A percentile compares a stretch with the other conserved stretches of the same genome.
Conservation (phyloP, 2,888 invertebrate species). For the Sepiola atlantica region DNA sequence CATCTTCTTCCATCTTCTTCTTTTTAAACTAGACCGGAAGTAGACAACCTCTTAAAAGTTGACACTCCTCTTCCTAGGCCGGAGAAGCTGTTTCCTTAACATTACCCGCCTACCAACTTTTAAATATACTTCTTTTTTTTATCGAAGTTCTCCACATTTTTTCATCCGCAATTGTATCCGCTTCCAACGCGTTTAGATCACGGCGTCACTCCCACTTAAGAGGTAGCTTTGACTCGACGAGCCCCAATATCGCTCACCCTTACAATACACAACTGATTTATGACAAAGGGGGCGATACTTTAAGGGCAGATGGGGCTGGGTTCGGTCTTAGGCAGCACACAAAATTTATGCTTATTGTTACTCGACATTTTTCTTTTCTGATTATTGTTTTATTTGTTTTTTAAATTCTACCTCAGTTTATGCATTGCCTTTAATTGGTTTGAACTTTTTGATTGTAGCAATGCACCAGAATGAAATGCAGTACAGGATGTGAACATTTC, state of each 20-base stretch:
- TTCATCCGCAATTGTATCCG: background rate
- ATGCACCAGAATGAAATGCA: background rate
- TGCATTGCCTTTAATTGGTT: background rate
- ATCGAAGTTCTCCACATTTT: no score
- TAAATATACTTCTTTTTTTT: no score
- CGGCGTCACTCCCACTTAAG: background rate
- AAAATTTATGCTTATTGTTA: background rate
- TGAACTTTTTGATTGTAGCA: background rate
- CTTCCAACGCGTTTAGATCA: background rate
- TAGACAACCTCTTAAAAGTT: background rate
- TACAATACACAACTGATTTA: background rate
- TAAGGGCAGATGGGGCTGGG: background rate
- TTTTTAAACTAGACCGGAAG: background rate
- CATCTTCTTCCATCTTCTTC: background rate
- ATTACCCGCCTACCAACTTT: background rate
- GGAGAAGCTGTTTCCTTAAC: background rate
- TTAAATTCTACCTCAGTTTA: background rate
- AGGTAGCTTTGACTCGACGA: background rate
- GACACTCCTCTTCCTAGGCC: background rate
- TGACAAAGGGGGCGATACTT: background rate
- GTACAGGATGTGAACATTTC: no score
- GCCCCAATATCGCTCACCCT: background rate
- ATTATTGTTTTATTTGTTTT: background rate
- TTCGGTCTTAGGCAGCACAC: background rate
- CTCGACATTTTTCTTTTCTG: background rate